Base-by-base conservation (phyloP, 2,113 vertebrate species). In the Melanocharis versteri region DNA sequence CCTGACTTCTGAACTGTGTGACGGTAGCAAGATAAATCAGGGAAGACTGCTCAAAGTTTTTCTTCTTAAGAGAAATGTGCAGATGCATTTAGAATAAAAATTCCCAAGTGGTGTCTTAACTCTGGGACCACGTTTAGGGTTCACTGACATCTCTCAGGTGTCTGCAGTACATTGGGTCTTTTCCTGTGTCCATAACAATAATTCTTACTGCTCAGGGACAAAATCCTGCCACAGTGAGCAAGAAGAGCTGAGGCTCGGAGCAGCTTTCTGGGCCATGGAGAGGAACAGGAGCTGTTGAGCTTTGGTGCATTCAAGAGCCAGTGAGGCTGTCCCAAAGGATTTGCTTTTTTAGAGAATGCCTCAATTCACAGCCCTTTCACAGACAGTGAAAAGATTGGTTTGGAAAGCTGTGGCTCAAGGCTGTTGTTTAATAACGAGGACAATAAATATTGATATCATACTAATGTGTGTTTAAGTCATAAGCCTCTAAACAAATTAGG, bases 401-500 rank as follows among this genome's bases (percentile, higher is more conserved):
- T 83, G 72, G 82, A 83, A 97, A 93, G 75, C 39, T 2, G 2
- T 93, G 85, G 90, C 95, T 95, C 75, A 42, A 88, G 94, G 96
- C 95, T 88, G 79, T 83, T 90, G 88, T 85, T 90, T 77, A 93
- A 92, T 77, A 92, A 92, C 5, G 10, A 88, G 58, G 54, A 92
- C 90, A 90, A 96, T 96, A 95, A 97, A 96, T 93, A 96, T 76
- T 94, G 95, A 80, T 93, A 92, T 69, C 71, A 24, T 64, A 61
- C 58, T 94, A 85, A 90, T 88, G 85, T 65, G 75, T 56, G 50
- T 72, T 84, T 85, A 91, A 93, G 66, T 88, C 88, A 53, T 88
- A 92, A 93, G 79, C 75, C 92, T 95, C 79, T 70, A 72, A 92
- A 93, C 88, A 97, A 92, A 95, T 94, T 88, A 94, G 64, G 35